phyloP scores from a whole-genome alignment of 2,888 invertebrate genomes.

The Atherix ibis region DNA sequence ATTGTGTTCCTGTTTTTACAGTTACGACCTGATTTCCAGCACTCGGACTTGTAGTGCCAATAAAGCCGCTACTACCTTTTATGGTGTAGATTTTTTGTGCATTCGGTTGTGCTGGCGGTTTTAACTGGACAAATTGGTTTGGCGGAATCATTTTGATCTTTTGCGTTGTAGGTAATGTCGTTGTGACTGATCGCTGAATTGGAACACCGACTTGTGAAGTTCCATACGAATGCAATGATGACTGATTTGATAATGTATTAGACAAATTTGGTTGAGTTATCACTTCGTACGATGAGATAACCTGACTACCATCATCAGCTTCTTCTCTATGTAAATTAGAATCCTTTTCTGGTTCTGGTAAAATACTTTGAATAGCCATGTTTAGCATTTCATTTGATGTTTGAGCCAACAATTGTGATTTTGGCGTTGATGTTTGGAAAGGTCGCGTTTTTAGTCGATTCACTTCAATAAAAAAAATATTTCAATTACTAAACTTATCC shows the following conservation, averaged over 20 bases:
- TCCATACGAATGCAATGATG: neutral
- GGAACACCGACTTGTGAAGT: slow-evolving; percentile 7
- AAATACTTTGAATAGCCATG: slow-evolving; percentile 29
- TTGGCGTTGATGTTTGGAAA: slow-evolving; percentile 11
- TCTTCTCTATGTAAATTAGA: slow-evolving; percentile 13
- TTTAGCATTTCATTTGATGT: slow-evolving; percentile 25
- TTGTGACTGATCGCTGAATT: slow-evolving; percentile 6
- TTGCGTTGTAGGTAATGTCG: slow-evolving; percentile 3
- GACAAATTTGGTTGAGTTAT: slow-evolving; percentile 15
- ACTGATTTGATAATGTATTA: slow-evolving; percentile 6
- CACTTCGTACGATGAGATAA: slow-evolving; percentile 19
- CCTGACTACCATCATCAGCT: slow-evolving; percentile 12
- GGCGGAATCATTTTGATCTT: slow-evolving; percentile 32
- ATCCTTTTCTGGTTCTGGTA: slow-evolving; percentile 20
- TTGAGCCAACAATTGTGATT: slow-evolving; percentile 7
- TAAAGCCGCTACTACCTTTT: slow-evolving; percentile 18
- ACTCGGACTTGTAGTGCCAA: slow-evolving; percentile 3
- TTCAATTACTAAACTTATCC: too few relatives aligned
- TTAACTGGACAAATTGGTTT: slow-evolving; percentile 29
- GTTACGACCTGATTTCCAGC: slow-evolving; percentile 11
- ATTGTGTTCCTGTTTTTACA: slow-evolving; percentile 17
- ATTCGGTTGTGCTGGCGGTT: slow-evolving; percentile 18
- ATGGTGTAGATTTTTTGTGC: slow-evolving; percentile 29
- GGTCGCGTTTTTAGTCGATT: neutral
- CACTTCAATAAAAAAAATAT: too few relatives aligned